Evolutionary conservation across 2,888 invertebrate species (phyloP).

Genomic region (Volucella bombylans): DNA sequence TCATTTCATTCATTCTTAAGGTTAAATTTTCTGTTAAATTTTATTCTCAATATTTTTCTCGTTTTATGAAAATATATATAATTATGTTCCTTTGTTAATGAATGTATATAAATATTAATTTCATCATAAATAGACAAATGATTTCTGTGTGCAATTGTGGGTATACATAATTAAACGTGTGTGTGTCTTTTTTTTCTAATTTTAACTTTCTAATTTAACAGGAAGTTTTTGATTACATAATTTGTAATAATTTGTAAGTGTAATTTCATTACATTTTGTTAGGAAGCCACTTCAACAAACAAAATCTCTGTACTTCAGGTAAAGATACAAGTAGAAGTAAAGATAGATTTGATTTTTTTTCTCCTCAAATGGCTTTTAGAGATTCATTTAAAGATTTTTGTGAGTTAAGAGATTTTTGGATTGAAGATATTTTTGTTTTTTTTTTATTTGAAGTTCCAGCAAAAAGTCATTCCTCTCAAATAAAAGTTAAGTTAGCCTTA

Average conservation of each 20-base stretch:
- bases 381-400: too few relatives aligned
- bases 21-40: conserved; percentile 6
- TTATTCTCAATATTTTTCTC: conserved; percentile 4
- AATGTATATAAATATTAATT: conserved; percentile 20
- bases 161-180: conserved; percentile 12
- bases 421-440: not conserved
- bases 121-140: conserved; percentile 44
- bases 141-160: conserved; percentile 55
- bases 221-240: conserved; percentile 57
- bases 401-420: too few relatives aligned
- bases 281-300: conserved; percentile 4
- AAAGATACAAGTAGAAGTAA: too few relatives aligned
- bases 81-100: too few relatives aligned
- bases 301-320: not conserved
- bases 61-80: conserved; percentile 40
- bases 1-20: conserved; percentile 3
- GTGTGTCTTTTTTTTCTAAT: conserved; percentile 1
- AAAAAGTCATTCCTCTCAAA: not conserved
- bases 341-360: too few relatives aligned
- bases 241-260: conserved; percentile 2
- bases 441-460: conserved; percentile 47
- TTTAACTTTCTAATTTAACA: conserved; percentile 21
- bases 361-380: too few relatives aligned
- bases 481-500: not conserved
- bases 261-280: not conserved